Base-by-base conservation (phyloP, 2,113 vertebrate species). In the Elachura formosa region DNA sequence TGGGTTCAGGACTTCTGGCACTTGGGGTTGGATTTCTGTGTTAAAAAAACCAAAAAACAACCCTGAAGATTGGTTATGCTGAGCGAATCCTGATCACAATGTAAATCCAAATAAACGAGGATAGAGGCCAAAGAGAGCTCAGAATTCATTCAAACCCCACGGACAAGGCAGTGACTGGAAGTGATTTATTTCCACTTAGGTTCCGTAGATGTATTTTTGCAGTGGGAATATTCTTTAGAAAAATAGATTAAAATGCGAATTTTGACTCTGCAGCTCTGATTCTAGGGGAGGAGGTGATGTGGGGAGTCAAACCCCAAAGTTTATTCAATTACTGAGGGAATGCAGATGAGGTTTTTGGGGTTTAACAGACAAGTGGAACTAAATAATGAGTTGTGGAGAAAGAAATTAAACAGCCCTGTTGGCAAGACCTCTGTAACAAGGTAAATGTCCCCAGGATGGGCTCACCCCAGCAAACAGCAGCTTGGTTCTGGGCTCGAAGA, bases 391-490 rank as follows among this genome's bases (percentile, higher is more conserved):
- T 31, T 36, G 9, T 9, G 40, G 61, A 10, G 38, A 8, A 1
- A 36, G 10, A 14, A 29, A 36, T 29, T 0, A 25, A 33, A 5
- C 16, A 1, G 22, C 36, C 0, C 6, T 14, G 68, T 6, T 20
- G 54, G 72, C 4, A 4, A 2, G 4, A 14, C 9, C 21, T 5
- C 9, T 9, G 24, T 49, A 8, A 12, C 9, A 1, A 7, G 1
- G 2, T 7, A 11, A 68, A 40, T 9, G 21, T 9, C 61, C 26
- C 9, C 55, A 9, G 12, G 46, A 2, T 52, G 79, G 74, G 13
- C 33, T 25, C 38, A 3, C 6, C 24, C 54, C 48, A 25, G 89
- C 66, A 74, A 83, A 46, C 28, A 7, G 2, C 45, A 6, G 3
- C 14, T 40, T 55, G 66, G 76, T 77, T 41, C 31, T 1, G 29